Conservation (phyloP, 1,140 invertebrate genomes). For the Drosophila insularis region DNA sequence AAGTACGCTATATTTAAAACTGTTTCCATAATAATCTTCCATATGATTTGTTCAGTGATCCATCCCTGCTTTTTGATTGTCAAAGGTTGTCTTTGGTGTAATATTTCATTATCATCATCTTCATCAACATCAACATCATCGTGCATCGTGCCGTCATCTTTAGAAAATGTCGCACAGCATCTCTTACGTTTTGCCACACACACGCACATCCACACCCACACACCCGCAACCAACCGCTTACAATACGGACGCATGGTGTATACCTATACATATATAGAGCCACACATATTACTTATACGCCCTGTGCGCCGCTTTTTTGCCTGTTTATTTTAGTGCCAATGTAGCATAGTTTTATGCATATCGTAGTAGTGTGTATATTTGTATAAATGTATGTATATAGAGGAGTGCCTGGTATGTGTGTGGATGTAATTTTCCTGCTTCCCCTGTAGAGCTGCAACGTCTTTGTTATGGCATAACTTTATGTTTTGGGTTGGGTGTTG, state of each 20-base stretch:
- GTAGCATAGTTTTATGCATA: slow-evolving; percentile 80
- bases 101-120: slow-evolving; percentile 61
- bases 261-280: slow-evolving; percentile 1
- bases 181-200: slow-evolving; percentile 35
- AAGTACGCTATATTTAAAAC: neutral
- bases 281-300: slow-evolving; percentile 24
- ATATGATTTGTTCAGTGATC: slow-evolving; percentile 3
- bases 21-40: neutral
- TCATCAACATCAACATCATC: slow-evolving; percentile 18
- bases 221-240: too few species aligned
- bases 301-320: slow-evolving; percentile 50
- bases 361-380: slow-evolving; percentile 51
- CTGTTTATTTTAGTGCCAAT: slow-evolving; percentile 80
- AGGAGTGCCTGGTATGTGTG: neutral
- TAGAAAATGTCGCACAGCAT: slow-evolving; percentile 51
- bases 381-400: slow-evolving; percentile 19
- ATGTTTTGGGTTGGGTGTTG: slow-evolving; percentile 32
- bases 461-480: slow-evolving; percentile 69
- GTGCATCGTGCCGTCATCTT: slow-evolving; percentile 2
- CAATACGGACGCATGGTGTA: too few species aligned
- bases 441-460: slow-evolving; percentile 46
- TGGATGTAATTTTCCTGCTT: neutral
- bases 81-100: slow-evolving; percentile 47
- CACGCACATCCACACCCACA: slow-evolving; percentile 16
- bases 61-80: slow-evolving; percentile 57